Percentiles rank a stretch among this genome's conserved stretches.
Conservation (phyloP, 2,888 invertebrate species). For the Zhuqinia jingwanae region DNA sequence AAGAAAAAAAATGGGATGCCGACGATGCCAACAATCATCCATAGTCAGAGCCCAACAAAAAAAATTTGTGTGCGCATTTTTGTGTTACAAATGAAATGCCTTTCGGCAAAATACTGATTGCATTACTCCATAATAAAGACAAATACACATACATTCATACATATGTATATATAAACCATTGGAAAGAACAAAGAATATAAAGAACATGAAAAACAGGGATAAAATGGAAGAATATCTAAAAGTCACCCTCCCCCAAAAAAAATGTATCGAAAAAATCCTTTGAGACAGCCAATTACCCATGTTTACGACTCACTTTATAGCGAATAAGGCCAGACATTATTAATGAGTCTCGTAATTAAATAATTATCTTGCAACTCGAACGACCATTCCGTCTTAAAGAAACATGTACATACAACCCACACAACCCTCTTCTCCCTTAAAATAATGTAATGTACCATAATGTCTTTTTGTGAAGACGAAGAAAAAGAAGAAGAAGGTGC, state of each 20-base stretch:
- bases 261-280: constrained; percentile 43
- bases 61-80: too few species aligned
- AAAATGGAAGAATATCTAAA: constrained; percentile 1
- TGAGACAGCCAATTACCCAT: constrained; percentile 68
- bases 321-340: constrained; percentile 65
- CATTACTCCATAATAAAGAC: not conserved
- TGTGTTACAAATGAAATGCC: constrained; percentile 18
- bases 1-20: too few species aligned
- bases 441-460: not conserved
- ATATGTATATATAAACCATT: too few species aligned
- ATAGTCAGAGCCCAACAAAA: too few species aligned
- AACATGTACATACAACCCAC: not conserved
- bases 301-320: constrained; percentile 69
- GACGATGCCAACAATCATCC: too few species aligned
- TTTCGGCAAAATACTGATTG: constrained; percentile 19
- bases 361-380: constrained; percentile 68
- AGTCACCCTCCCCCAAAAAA: constrained; percentile 30
- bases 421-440: not conserved
- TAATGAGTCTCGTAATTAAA: constrained; percentile 71
- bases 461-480: not conserved
- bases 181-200: not conserved
- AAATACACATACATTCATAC: too few species aligned
- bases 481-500: not conserved
- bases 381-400: not conserved
- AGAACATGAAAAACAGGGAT: constrained; percentile 23